Evolutionary conservation across 2,888 invertebrate genomes (phyloP).

Genomic region (Watsonalla binaria): DNA sequence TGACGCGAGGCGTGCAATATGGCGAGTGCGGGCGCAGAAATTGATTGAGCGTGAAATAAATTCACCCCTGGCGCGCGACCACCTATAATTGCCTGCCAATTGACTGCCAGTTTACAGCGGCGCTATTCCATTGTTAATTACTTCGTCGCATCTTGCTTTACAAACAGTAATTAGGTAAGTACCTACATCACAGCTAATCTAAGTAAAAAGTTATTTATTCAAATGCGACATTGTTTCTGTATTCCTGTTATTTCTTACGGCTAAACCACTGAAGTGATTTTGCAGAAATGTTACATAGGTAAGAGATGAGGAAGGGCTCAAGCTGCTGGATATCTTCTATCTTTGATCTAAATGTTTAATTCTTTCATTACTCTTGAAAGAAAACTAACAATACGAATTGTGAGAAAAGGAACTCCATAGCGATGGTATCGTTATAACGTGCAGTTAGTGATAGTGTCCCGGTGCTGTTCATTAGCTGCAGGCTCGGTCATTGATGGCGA

Average conservation of each 20-base stretch:
- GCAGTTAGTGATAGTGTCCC: constrained; percentile 28
- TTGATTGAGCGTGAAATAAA: constrained; percentile 78
- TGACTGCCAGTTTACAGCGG: constrained; percentile 45
- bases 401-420: background rate
- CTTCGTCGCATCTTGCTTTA: background rate
- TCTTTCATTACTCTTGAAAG: too few species aligned
- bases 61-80: constrained; percentile 68
- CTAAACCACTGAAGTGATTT: too few species aligned
- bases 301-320: too few species aligned
- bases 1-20: constrained; percentile 78
- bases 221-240: too few species aligned
- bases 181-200: too few species aligned
- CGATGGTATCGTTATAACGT: constrained; percentile 8
- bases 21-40: constrained; percentile 64
- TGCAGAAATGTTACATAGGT: too few species aligned
- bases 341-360: too few species aligned
- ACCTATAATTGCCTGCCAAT: constrained; percentile 69
- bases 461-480: constrained; percentile 26
- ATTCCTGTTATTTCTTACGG: too few species aligned
- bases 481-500: constrained; percentile 22
- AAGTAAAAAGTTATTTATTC: too few species aligned
- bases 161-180: too few species aligned
- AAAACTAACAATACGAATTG: too few species aligned
- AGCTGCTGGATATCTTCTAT: too few species aligned
- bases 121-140: constrained; percentile 19